These are phyloP conservation scores for Melanostigma gelatinosum DNA, from an alignment of 2,113 vertebrate genomes.

Conservation along the genomic window DNA sequence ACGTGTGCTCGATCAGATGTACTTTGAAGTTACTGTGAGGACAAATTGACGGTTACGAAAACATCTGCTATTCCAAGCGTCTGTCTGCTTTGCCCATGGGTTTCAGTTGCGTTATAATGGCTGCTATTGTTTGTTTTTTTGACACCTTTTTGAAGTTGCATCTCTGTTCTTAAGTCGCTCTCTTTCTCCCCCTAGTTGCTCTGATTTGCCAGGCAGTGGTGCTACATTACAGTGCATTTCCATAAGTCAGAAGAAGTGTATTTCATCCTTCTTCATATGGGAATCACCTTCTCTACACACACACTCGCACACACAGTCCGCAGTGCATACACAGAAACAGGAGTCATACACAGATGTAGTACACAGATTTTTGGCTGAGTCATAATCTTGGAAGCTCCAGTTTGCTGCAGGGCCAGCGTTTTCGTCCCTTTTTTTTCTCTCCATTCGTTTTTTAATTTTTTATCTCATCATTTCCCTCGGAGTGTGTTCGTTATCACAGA, in stretches of 20 bases:
- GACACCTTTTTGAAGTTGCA: conserved; percentile 8
- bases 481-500: conserved; percentile 61
- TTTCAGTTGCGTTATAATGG: conserved; percentile 2
- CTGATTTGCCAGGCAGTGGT: conserved; percentile 47
- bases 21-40: conserved; percentile 42
- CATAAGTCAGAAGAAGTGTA: conserved; percentile 47
- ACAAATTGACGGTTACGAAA: conserved; percentile 41
- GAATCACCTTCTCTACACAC: conserved; percentile 34
- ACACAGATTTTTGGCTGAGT: conserved; percentile 60
- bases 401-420: conserved; percentile 50
- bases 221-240: conserved; percentile 48
- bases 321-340: conserved; percentile 23
- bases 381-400: conserved; percentile 52
- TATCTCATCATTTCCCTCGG: conserved; percentile 42
- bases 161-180: neutral
- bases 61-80: conserved; percentile 35
- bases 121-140: neutral
- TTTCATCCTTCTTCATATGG: conserved; percentile 29
- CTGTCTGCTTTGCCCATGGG: conserved; percentile 32
- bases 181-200: conserved; percentile 5
- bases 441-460: conserved; percentile 39
- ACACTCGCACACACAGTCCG: conserved; percentile 10
- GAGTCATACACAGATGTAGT: conserved; percentile 12
- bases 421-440: conserved; percentile 29
- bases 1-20: conserved; percentile 36